These are phyloP conservation scores for Sarcophilus harrisii DNA, from an alignment of 2,797 vertebrate species.

Conservation along the genomic window DNA sequence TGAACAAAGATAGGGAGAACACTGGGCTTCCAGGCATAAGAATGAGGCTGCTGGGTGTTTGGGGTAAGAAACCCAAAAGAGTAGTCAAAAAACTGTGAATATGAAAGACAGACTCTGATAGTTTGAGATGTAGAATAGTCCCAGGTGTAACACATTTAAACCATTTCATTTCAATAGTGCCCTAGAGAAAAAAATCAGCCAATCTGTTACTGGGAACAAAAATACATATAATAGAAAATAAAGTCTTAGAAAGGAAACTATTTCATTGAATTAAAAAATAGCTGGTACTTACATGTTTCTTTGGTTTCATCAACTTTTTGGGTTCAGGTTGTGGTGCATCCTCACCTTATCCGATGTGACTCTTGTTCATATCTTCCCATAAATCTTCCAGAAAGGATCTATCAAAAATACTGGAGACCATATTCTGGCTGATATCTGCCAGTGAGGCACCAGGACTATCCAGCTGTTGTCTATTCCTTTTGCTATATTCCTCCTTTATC, in stretches of 20 bases:
- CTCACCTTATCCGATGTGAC: not conserved
- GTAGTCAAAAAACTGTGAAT: not conserved
- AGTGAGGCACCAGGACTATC: not conserved
- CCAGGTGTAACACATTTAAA: not conserved
- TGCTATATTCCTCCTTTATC: not conserved
- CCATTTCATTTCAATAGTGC: not conserved
- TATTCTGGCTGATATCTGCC: not conserved
- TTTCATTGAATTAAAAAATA: not conserved
- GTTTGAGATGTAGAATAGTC: not conserved
- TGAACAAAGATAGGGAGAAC: not conserved
- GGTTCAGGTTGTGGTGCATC: not conserved
- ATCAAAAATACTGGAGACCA: not conserved
- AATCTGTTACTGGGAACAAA: slow-evolving; percentile 3
- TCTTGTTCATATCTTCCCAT: not conserved
- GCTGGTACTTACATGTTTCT: not conserved
- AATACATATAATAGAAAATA: not conserved
- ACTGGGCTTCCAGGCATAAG: not conserved
- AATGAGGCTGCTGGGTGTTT: not conserved
- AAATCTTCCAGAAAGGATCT: not conserved
- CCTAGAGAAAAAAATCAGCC: not conserved
- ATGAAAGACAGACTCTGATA: not conserved
- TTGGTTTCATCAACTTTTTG: not conserved
- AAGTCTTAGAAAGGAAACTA: not conserved
- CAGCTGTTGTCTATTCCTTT: not conserved
- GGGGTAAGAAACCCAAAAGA: not conserved